A percentile compares a stretch with the other conserved stretches of the same genome.
These are phyloP conservation scores for Thinocorus orbignyianus DNA, from an alignment of 2,113 vertebrate species.

Conservation along the genomic window DNA sequence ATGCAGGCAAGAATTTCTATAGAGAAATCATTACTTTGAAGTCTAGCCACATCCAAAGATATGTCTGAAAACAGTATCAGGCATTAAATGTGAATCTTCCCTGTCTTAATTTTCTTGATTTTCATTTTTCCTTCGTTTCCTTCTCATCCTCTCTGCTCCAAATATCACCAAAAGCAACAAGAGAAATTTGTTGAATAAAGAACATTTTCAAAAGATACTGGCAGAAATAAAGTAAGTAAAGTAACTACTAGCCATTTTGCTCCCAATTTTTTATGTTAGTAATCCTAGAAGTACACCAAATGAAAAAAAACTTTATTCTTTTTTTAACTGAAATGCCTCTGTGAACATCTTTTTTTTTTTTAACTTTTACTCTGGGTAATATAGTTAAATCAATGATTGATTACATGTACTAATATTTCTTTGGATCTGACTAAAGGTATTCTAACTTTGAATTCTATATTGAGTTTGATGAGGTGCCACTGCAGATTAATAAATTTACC, in stretches of 20 bases:
- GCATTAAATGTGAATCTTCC: not conserved
- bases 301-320: fast-evolving
- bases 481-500: not conserved
- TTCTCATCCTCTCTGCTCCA: not conserved
- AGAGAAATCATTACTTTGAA: not conserved
- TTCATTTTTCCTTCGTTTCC: not conserved
- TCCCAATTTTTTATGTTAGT: not conserved
- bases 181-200: not conserved
- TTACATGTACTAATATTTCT: not conserved
- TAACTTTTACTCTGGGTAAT: not conserved
- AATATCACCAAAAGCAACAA: not conserved
- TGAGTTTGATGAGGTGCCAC: not conserved
- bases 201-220: not conserved
- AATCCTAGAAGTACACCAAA: not conserved
- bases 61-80: not conserved
- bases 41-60: not conserved
- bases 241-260: not conserved
- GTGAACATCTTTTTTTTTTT: not conserved
- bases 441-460: not conserved
- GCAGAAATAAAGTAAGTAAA: not conserved
- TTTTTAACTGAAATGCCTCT: not conserved
- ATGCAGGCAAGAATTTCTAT: not conserved
- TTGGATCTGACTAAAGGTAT: not conserved
- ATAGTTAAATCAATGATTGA: not conserved
- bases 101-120: not conserved